Evolutionary conservation across 2,797 vertebrate genomes (phyloP).

Genomic region (Trachurus trachurus): DNA sequence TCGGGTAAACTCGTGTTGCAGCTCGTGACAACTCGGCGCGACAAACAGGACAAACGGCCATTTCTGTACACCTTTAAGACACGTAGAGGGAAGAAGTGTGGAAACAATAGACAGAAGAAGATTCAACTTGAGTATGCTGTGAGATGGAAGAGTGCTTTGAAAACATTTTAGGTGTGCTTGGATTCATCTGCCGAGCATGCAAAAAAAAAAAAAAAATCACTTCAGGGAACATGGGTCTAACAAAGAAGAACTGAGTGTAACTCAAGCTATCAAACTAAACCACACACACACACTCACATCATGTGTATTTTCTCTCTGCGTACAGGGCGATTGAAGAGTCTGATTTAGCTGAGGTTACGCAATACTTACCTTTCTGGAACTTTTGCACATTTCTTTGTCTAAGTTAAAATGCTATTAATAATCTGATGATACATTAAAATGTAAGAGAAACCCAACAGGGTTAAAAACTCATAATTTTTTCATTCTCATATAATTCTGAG

Average conservation of each 20-base stretch:
- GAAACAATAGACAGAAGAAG: not conserved
- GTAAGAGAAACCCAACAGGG: no score
- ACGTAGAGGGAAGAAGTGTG: slow-evolving; percentile 26
- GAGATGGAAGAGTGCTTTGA: slow-evolving; percentile 54
- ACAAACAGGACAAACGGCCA: no score
- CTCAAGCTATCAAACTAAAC: slow-evolving; percentile 39
- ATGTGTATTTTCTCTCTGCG: slow-evolving; percentile 37
- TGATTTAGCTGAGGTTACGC: slow-evolving; percentile 7
- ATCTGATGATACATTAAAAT: no score
- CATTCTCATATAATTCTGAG: no score
- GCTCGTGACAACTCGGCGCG: no score
- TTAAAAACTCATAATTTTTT: no score
- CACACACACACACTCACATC: slow-evolving; percentile 52
- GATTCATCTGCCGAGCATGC: slow-evolving; percentile 41
- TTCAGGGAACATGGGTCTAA: slow-evolving; percentile 37
- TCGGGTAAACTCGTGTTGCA: no score
- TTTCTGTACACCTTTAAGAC: slow-evolving; percentile 20
- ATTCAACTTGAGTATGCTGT: slow-evolving; percentile 30
- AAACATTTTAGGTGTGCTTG: slow-evolving; percentile 50
- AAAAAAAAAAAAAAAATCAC: slow-evolving; percentile 46
- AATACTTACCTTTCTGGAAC: no score
- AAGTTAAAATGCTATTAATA: no score
- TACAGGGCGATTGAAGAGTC: not conserved
- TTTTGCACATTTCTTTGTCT: no score
- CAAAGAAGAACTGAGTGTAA: slow-evolving; percentile 28